Base-by-base conservation (phyloP, 2,888 invertebrate genomes). In the Shargacucullia verbasci region DNA sequence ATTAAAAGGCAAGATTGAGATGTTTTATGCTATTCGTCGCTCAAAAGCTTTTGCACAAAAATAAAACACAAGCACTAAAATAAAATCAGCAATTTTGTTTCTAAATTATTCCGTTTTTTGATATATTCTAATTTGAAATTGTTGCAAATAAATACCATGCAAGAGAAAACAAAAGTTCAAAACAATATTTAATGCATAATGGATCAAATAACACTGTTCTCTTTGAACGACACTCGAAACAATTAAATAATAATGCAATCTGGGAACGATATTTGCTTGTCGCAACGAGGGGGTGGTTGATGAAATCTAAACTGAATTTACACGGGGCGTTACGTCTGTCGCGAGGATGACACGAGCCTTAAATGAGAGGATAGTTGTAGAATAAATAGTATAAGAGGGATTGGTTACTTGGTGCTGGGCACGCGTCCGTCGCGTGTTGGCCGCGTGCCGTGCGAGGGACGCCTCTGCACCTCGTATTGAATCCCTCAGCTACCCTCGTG, bases 171-270 rank as follows among this genome's bases (percentile, higher is more conserved):
- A 41, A 59, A 33, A 65, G 53, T 59, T 70, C 62, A 34, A 55
- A 73, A 76, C 76, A 70, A 73, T 67, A 72, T 79, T 75, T 76
- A 79, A 82, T 83, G 58, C 70, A 68, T 70, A 78, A 78, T 78
- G 74, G 77, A 86, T 84, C 82, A 85, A 81, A 84, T 80, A 81
- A 82, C 82, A 71, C 54, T 58, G 59, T 48, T 69, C 62, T 57
- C 75, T 66, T 61, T 64, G 73, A 69, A 49, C 80, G 68, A 60
- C 87, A 87, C 88, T 91, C 85, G 79, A 89, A 83, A 88, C 91
- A 92, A 92, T 92, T 90, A 92, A 88, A 90, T 88, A 87, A 90
- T 88, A 90, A 91, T 85, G 87, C 88, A 90, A 92, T 89, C 87
- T 79, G 83, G 81, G 81, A 82, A 80, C 83, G 67, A 80, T 91